These are phyloP conservation scores for Picathartes gymnocephalus DNA, from an alignment of 2,113 vertebrate genomes.

Conservation along the genomic window DNA sequence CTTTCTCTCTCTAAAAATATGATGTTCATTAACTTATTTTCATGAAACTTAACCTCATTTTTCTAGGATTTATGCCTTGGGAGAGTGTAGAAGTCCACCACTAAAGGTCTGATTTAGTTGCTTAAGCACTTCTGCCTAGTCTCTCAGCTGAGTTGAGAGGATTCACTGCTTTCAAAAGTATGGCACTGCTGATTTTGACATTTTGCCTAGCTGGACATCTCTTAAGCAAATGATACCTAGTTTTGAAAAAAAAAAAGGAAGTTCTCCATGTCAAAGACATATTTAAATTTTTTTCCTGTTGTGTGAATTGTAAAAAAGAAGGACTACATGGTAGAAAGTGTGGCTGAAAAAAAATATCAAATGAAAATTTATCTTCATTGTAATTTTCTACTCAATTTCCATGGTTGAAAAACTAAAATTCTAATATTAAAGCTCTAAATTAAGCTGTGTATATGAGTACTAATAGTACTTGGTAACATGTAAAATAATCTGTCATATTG, in stretches of 20 bases:
- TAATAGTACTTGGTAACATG: constrained; percentile 49
- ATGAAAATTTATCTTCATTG: constrained; percentile 41
- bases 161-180: not conserved
- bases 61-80: not conserved
- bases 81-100: not conserved
- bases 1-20: not conserved
- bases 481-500: constrained; percentile 56
- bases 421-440: constrained; percentile 61
- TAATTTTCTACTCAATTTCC: constrained; percentile 57
- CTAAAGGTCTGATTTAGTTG: not conserved
- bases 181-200: not conserved
- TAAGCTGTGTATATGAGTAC: constrained; percentile 54
- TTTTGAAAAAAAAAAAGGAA: not conserved
- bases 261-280: not conserved
- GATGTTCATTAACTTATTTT: not conserved
- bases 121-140: not conserved
- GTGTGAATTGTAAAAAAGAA: not conserved
- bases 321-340: not conserved
- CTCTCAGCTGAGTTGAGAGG: not conserved
- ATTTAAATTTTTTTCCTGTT: not conserved
- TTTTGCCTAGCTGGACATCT: not conserved
- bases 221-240: not conserved
- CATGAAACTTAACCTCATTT: not conserved
- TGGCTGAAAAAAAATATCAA: not conserved
- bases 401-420: constrained; percentile 53